A percentile compares a stretch with the other conserved stretches of the same genome.
phyloP scores from a whole-genome alignment of 1,140 invertebrate genomes.

The Bicyclus anynana region DNA sequence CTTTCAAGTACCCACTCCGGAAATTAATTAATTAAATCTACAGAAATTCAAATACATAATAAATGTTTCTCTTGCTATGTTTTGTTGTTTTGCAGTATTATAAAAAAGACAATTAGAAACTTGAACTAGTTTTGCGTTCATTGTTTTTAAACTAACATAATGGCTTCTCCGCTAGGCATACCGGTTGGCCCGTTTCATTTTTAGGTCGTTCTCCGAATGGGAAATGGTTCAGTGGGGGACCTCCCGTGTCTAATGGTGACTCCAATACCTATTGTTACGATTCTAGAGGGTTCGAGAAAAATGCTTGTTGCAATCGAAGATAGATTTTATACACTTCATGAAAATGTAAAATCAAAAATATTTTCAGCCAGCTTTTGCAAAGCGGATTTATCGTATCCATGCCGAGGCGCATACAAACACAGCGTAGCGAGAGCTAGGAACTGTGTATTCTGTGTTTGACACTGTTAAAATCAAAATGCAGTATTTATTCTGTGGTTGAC shows the following conservation, averaged over 20 bases:
- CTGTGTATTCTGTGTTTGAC: no score
- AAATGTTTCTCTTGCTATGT: neutral
- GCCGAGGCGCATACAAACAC: no score
- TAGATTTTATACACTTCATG: neutral
- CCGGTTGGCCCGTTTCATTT: slow-evolving; percentile 21
- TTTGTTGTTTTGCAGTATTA: neutral
- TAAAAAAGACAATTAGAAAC: slow-evolving; percentile 8
- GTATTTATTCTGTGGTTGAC: no score
- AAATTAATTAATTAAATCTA: neutral
- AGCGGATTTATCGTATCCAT: no score
- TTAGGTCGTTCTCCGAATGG: slow-evolving; percentile 16
- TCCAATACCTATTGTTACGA: slow-evolving; percentile 4
- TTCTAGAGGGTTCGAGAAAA: neutral
- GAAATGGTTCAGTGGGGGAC: slow-evolving; percentile 3
- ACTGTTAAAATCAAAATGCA: no score
- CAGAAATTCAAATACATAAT: neutral
- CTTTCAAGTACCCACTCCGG: neutral
- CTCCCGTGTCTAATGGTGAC: slow-evolving; percentile 7
- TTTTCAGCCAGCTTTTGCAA: no score
- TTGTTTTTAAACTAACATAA: slow-evolving; percentile 17
- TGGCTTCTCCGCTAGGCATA: slow-evolving; percentile 11
- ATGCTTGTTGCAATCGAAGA: neutral
- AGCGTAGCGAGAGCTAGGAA: no score
- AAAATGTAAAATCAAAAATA: no score
- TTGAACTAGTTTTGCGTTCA: slow-evolving; percentile 12